Evolutionary conservation across 1,140 invertebrate species (phyloP), one percentile per base, ranked within the genome.

Genomic region (Panagrolaimus sp.): DNA sequence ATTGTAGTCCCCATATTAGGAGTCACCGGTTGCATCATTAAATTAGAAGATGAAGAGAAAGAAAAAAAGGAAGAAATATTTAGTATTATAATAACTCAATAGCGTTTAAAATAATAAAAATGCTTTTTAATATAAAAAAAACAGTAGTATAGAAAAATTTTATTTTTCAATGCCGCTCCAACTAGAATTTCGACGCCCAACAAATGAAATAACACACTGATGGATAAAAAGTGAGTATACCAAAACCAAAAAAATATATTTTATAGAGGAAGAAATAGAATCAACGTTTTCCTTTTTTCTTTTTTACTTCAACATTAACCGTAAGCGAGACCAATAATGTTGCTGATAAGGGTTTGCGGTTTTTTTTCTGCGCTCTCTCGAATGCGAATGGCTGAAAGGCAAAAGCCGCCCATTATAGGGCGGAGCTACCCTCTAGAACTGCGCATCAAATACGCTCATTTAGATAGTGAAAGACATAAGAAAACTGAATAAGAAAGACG

Each of bases 281-380:
- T 38, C 31, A 38, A 38, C 31, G 31, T 38, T 38, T 38, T 38
- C 7, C 31, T 38, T 38, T 7, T 38, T 38, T 38, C 7, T 7
- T 7, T 38, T 38, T 7, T 38, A 38, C 31, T 38, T 38, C 31
- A 4, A 27, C 27, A 25, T 57, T 57, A 57, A 57, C 51, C 51
- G 51, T 57, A 57, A 25, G 27, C 51, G 51, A 57, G 51, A 57
- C 51, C 20, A 57, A 57, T 57, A 57, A 27, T 27, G 51, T 57
- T 27, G 51, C 20, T 57, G 51, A 57, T 57, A 57, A 57, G 51
- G 51, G 51, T 57, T 57, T 57, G 51, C 51, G 51, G 51, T 57
- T 57, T 57, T 57, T 57, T 27, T 27, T 25, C 31, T 38, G n/a
- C 51, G 51, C 31, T 57, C 20, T 57, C 51, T 57, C 51, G 51